Base-by-base conservation (phyloP, 2,888 invertebrate species). In the Clusia tigrina region DNA sequence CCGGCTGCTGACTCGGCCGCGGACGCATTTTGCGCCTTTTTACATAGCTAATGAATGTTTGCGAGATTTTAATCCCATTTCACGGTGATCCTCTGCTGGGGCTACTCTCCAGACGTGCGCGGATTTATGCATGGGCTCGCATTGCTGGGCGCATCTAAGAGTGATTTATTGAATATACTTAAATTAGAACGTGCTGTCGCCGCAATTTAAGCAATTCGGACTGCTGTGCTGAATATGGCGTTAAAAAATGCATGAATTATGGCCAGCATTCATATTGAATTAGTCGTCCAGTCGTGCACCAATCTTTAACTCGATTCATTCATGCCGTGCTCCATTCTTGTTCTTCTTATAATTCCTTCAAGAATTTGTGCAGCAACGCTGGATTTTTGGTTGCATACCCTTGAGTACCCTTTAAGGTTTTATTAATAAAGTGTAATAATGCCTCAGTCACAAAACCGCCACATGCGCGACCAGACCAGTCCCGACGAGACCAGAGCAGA, bases 11-110 rank as follows among this genome's bases (percentile, higher is more conserved):
- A n/a, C n/a, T n/a, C n/a, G n/a, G n/a, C n/a, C n/a, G n/a, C n/a
- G n/a, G n/a, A n/a, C n/a, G n/a, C n/a, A n/a, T n/a, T n/a, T n/a
- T n/a, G n/a, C n/a, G n/a, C 71, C 76, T 70, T 74, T 74, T 76
- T 74, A 76, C 22, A 78, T 75, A 72, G 71, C 77, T 77, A 77
- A 78, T 74, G 78, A 79, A 74, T 76, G 60, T 71, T 76, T 81
- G 74, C 76, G 78, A 77, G 78, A 78, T 77, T 71, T 78, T 81
- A 81, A 81, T 82, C 81, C 81, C 72, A 79, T 81, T 81, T 81
- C 82, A 81, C 78, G 81, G 81, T 80, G 79, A 79, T 79, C 79
- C 76, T 71, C 67, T 56, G 55, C 32, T 32, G 37, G n/a, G 15
- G 20, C 60, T 55, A n/a, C n/a, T n/a, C n/a, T 60, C 62, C 54